These are phyloP conservation scores for Labroides dimidiatus DNA, from an alignment of 2,797 vertebrate genomes.

Conservation along the genomic window DNA sequence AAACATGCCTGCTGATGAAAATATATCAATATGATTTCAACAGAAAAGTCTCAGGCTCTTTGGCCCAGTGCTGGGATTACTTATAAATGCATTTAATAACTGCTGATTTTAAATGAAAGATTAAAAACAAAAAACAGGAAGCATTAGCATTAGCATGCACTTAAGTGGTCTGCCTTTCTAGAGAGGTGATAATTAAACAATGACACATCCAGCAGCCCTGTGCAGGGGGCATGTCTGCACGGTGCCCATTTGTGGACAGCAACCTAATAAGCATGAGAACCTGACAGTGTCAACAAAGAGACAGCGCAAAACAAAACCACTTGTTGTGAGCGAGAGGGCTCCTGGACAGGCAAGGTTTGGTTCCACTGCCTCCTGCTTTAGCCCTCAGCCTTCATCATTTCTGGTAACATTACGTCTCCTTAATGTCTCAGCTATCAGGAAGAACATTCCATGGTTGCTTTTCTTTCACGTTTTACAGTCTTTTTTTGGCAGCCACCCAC, in stretches of 20 bases:
- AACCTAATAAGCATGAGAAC: slow-evolving; percentile 73
- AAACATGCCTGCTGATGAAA: no score
- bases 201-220: slow-evolving; percentile 34
- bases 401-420: slow-evolving; percentile 15
- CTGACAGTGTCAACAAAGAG: slow-evolving; percentile 63
- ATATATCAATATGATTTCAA: neutral
- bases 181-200: slow-evolving; percentile 29
- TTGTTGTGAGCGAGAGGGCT: slow-evolving; percentile 43
- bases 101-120: neutral
- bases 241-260: slow-evolving; percentile 45
- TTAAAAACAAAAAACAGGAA: neutral
- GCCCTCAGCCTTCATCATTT: slow-evolving; percentile 23
- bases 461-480: slow-evolving; percentile 12
- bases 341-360: slow-evolving; percentile 53
- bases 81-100: neutral
- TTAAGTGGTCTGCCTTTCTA: neutral
- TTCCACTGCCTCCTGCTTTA: slow-evolving; percentile 25
- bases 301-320: slow-evolving; percentile 68
- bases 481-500: slow-evolving; percentile 46
- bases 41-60: neutral
- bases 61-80: neutral
- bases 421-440: slow-evolving; percentile 42
- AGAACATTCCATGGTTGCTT: slow-evolving; percentile 30
- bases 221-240: slow-evolving; percentile 19
- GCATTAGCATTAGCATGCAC: neutral